Conservation (phyloP, 2,797 vertebrate species). For the Chelidonichthys spinosus region DNA sequence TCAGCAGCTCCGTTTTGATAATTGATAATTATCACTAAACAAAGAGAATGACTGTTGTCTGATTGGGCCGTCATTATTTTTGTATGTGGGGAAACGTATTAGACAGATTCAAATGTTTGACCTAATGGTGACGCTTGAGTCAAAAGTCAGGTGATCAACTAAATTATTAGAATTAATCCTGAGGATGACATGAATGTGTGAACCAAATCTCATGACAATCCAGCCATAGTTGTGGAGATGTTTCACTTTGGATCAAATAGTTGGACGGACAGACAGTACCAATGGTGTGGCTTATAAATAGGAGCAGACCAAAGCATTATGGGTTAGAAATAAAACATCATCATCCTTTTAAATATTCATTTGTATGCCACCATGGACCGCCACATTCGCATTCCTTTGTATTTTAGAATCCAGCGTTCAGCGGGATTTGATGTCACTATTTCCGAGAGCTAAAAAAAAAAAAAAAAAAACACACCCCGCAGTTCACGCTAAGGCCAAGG, state of each 20-base stretch:
- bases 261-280: background rate
- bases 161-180: background rate
- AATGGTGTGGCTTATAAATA: background rate
- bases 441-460: background rate
- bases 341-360: background rate
- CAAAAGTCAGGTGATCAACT: background rate
- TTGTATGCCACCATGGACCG: background rate
- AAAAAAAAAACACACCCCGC: background rate
- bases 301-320: background rate
- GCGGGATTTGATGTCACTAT: background rate
- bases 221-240: background rate
- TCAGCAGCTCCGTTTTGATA: background rate
- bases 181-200: background rate
- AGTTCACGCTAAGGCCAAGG: constrained; percentile 10
- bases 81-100: background rate
- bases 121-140: background rate
- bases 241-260: background rate
- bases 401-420: background rate
- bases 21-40: background rate
- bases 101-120: too few species aligned
- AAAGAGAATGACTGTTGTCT: background rate
- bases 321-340: background rate
- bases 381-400: background rate
- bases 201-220: background rate
- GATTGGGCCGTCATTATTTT: background rate